phyloP scores from a whole-genome alignment of 1,140 invertebrate species.

The Mamestra configurata region DNA sequence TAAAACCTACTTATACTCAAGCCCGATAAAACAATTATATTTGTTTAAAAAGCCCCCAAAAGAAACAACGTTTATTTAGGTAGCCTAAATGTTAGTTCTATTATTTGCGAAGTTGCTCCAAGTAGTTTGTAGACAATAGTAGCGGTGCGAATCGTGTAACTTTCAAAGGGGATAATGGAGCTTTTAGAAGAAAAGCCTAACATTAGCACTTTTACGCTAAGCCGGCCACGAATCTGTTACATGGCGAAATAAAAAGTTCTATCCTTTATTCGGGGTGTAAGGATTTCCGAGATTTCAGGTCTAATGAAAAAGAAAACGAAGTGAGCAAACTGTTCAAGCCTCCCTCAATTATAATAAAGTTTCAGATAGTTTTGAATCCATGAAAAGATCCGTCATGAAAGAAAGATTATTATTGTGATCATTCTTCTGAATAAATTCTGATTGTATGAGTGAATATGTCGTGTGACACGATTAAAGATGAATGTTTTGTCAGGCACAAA shows the following conservation, averaged over 20 bases:
- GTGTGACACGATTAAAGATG: slow-evolving; percentile 11
- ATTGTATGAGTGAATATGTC: neutral
- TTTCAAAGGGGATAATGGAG: slow-evolving; percentile 44
- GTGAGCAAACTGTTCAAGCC: too few relatives aligned
- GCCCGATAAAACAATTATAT: neutral
- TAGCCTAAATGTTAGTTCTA: slow-evolving; percentile 16
- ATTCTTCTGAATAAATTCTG: neutral
- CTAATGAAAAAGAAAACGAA: neutral
- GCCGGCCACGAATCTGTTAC: slow-evolving; percentile 48
- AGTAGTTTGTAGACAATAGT: slow-evolving; percentile 42
- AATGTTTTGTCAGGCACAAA: slow-evolving; percentile 27
- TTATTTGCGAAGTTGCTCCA: slow-evolving; percentile 37
- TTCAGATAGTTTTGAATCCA: neutral
- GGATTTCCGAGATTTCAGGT: neutral
- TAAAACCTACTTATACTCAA: neutral
- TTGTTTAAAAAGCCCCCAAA: neutral
- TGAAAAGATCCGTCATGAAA: neutral
- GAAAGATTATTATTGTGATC: too few relatives aligned
- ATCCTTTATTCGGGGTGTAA: slow-evolving; percentile 13
- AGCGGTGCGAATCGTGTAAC: slow-evolving; percentile 25
- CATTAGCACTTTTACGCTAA: slow-evolving; percentile 48
- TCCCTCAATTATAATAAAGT: neutral
- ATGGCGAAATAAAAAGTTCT: slow-evolving; percentile 37
- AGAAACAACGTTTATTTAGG: neutral
- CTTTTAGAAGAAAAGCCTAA: slow-evolving; percentile 33